A percentile compares a stretch with the other conserved stretches of the same genome.
These are phyloP conservation scores for Syrrhaptes paradoxus DNA, from an alignment of 2,113 vertebrate genomes.

Conservation along the genomic window DNA sequence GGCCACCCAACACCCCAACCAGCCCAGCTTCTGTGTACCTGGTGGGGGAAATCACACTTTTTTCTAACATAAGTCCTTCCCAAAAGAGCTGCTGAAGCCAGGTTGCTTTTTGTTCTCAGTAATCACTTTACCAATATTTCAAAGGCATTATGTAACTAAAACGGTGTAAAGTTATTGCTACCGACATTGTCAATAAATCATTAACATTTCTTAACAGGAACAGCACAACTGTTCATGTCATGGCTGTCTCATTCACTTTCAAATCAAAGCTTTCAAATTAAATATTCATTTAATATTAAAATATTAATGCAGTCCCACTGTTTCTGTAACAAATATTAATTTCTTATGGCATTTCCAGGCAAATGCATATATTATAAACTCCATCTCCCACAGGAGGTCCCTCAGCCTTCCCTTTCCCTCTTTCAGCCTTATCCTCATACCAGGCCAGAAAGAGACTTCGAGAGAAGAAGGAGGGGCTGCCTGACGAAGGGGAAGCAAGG, in stretches of 20 bases:
- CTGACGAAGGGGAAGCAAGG: slow-evolving; percentile 31
- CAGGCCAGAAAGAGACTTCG: not conserved
- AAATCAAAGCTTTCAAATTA: slow-evolving; percentile 78
- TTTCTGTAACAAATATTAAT: slow-evolving; percentile 84
- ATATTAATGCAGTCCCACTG: slow-evolving; percentile 78
- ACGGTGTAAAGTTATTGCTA: slow-evolving; percentile 62
- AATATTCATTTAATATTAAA: slow-evolving; percentile 82
- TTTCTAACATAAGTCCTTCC: not conserved
- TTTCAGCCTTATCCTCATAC: not conserved
- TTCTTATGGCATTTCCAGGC: slow-evolving; percentile 82
- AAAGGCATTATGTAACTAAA: slow-evolving; percentile 65
- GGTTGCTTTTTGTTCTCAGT: slow-evolving; percentile 49
- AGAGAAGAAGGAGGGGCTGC: not conserved
- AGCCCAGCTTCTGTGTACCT: accelerated
- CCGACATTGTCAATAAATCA: slow-evolving; percentile 69
- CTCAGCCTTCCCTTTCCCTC: slow-evolving; percentile 40
- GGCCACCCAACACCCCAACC: no score
- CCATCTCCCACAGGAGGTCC: slow-evolving; percentile 59
- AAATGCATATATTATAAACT: slow-evolving; percentile 74
- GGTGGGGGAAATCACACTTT: not conserved
- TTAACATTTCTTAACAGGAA: slow-evolving; percentile 71
- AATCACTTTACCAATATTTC: slow-evolving; percentile 60
- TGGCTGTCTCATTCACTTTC: slow-evolving; percentile 73
- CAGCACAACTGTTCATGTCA: slow-evolving; percentile 64
- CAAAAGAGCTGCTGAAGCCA: slow-evolving; percentile 18